phyloP scores from a whole-genome alignment of 2,888 invertebrate genomes.

The Drosophila colorata region DNA sequence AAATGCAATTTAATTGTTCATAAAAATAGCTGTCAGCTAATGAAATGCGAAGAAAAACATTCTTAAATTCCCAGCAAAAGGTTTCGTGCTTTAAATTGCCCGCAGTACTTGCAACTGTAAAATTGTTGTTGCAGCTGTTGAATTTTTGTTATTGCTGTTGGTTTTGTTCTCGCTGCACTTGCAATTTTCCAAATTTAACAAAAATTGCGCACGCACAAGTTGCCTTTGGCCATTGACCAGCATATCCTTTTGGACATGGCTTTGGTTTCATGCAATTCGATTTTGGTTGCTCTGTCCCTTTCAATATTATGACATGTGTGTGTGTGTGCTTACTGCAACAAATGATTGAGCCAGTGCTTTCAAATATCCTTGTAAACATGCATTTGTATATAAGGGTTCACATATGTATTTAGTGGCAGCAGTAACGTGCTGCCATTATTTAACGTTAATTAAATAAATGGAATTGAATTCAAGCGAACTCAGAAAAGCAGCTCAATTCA shows the following conservation, averaged over 20 bases:
- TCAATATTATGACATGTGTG: constrained; percentile 9
- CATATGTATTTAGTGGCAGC: constrained; percentile 12
- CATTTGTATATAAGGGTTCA: background rate
- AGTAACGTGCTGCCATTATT: constrained; percentile 45
- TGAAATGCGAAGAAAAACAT: background rate
- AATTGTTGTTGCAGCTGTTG: constrained; percentile 5
- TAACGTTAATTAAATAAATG: constrained; percentile 63
- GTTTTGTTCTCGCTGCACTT: background rate
- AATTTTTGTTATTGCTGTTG: background rate
- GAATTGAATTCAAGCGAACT: constrained; percentile 33
- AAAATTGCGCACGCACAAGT: constrained; percentile 19
- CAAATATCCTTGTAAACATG: background rate
- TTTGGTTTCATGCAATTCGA: constrained; percentile 32
- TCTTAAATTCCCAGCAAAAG: background rate
- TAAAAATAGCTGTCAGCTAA: background rate
- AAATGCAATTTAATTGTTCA: background rate
- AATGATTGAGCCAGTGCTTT: constrained; percentile 3
- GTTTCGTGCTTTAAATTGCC: background rate
- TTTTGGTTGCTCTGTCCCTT: constrained; percentile 2
- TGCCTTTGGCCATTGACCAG: constrained; percentile 35
- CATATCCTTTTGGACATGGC: constrained; percentile 39
- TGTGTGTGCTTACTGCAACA: constrained; percentile 7
- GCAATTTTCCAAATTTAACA: constrained; percentile 29
- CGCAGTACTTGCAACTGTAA: constrained; percentile 5
- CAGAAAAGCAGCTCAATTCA: constrained; percentile 14